A percentile compares a stretch with the other conserved stretches of the same genome.
Conservation (phyloP, 2,797 vertebrate genomes). For the Rhadinocentrus ornatus region DNA sequence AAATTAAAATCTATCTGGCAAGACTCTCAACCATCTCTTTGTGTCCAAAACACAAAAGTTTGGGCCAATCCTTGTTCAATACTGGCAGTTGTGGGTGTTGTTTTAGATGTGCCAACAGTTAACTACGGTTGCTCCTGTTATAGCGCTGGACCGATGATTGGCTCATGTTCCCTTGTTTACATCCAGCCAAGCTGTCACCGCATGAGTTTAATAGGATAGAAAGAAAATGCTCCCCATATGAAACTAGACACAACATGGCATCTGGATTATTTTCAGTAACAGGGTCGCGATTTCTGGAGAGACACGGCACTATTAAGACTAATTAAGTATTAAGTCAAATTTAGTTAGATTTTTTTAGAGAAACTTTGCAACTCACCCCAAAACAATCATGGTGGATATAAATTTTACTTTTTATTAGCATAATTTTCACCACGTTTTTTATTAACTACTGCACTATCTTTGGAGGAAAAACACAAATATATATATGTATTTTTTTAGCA, state of each 20-base stretch:
- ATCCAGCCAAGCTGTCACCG: neutral
- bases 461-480: conserved; percentile 54
- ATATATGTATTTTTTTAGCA: conserved; percentile 25
- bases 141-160: neutral
- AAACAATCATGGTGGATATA: neutral
- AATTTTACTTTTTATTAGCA: neutral
- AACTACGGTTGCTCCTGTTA: neutral
- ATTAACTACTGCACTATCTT: conserved; percentile 10
- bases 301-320: neutral
- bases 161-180: neutral
- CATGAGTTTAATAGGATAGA: neutral
- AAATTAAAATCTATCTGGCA: neutral
- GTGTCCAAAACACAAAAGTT: neutral
- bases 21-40: neutral
- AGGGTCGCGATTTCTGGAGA: neutral
- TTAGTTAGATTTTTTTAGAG: neutral
- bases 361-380: neutral
- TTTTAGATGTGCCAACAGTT: neutral
- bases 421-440: neutral
- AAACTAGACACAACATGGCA: neutral
- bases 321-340: neutral
- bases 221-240: neutral
- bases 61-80: neutral
- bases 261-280: neutral
- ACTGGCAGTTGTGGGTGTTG: neutral